phyloP scores from a whole-genome alignment of 2,113 vertebrate genomes.

The Geococcyx californianus region DNA sequence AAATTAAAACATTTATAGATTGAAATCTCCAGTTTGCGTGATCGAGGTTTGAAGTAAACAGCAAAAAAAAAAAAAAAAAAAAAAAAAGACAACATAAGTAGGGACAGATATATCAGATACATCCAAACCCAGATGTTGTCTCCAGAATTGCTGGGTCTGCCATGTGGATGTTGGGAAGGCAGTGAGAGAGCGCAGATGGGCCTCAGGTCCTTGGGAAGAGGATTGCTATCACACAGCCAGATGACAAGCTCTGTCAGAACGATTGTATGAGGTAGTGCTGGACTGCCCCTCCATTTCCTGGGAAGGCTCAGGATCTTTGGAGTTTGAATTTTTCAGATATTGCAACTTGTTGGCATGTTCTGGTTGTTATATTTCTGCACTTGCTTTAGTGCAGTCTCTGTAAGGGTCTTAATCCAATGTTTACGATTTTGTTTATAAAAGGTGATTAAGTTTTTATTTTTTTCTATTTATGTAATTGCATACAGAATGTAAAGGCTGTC shows the following conservation, averaged over 20 bases:
- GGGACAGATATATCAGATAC: background rate
- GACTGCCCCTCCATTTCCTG: background rate
- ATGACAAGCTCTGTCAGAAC: background rate
- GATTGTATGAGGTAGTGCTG: background rate
- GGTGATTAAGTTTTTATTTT: background rate
- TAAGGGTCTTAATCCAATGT: background rate
- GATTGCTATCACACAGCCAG: background rate
- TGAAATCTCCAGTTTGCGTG: background rate
- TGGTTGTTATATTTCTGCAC: background rate
- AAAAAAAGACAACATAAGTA: background rate
- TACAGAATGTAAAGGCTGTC: conserved; percentile 87
- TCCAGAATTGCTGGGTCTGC: background rate
- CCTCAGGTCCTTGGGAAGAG: background rate
- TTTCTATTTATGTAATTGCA: background rate
- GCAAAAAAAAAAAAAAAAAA: background rate
- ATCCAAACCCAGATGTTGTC: background rate
- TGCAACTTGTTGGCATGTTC: background rate
- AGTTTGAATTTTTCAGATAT: background rate
- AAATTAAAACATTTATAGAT: background rate
- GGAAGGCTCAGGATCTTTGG: background rate
- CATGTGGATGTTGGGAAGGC: background rate
- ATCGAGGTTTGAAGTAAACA: background rate
- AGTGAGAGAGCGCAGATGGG: background rate
- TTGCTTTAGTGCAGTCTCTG: background rate
- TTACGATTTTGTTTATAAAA: background rate